Evolutionary conservation across 2,113 vertebrate genomes (phyloP).

Genomic region (Artemisiospiza belli): DNA sequence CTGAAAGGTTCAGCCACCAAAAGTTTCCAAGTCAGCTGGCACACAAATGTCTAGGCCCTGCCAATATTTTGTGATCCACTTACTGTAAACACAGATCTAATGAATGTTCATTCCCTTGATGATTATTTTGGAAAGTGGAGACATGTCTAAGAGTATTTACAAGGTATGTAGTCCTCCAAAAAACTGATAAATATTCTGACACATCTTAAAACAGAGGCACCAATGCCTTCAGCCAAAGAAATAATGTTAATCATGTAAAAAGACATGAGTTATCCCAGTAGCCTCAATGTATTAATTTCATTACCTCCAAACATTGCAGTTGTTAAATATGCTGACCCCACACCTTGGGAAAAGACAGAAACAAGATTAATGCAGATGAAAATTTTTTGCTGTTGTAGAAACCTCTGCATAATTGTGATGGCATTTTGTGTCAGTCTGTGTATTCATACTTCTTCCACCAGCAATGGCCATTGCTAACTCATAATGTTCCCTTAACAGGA

Average conservation of each 20-base stretch:
- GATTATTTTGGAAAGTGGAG: conserved; percentile 28
- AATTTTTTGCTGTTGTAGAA: not conserved
- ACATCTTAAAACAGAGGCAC: not conserved
- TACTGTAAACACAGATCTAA: conserved; percentile 53
- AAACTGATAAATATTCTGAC: not conserved
- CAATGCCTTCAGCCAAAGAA: conserved; percentile 18
- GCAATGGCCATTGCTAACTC: not conserved
- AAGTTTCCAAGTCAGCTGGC: conserved; percentile 50
- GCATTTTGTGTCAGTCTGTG: not conserved
- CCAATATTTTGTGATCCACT: conserved; percentile 54
- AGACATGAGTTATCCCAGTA: not conserved
- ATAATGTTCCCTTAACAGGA: not conserved
- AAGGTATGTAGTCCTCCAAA: not conserved
- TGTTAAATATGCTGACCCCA: not conserved
- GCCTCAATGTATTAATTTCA: not conserved
- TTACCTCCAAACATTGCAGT: not conserved
- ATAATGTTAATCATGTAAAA: not conserved
- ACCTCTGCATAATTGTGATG: not conserved
- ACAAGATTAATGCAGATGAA: not conserved
- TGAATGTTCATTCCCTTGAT: conserved; percentile 44
- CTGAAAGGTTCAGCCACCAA: conserved; percentile 20
- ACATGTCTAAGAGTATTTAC: not conserved
- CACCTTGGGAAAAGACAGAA: not conserved
- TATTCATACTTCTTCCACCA: not conserved
- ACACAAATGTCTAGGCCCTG: not conserved